A percentile compares a stretch with the other conserved stretches of the same genome.
phyloP scores from a whole-genome alignment of 2,113 vertebrate genomes.

The Centropus unirufus region DNA sequence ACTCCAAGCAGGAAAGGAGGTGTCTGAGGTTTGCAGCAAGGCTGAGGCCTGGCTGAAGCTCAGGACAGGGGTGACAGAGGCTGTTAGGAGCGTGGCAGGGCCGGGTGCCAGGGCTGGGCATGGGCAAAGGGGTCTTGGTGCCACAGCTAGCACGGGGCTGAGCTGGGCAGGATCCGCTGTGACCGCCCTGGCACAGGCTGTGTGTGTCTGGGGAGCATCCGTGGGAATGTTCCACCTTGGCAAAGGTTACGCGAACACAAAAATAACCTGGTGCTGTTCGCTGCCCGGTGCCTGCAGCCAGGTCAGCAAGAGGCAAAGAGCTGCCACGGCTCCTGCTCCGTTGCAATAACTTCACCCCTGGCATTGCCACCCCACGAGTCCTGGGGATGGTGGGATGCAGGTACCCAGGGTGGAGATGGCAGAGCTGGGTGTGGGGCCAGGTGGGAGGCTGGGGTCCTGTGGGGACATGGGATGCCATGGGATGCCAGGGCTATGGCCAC shows the following conservation, averaged over 20 bases:
- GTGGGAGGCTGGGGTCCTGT: not conserved
- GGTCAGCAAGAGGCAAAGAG: not conserved
- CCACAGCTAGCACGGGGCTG: not conserved
- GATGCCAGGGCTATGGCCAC: fast-evolving
- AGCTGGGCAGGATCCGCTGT: fast-evolving
- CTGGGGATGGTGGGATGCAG: fast-evolving
- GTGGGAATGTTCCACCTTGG: not conserved
- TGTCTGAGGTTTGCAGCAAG: not conserved
- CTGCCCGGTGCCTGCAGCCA: fast-evolving
- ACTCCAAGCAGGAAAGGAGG: not conserved
- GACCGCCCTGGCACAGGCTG: not conserved
- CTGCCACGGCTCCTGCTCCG: fast-evolving
- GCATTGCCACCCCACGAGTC: not conserved
- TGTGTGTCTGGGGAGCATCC: not conserved
- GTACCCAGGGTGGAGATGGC: not conserved
- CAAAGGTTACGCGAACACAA: not conserved
- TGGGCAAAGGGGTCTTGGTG: not conserved
- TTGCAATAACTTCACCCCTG: fast-evolving
- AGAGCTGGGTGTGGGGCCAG: fast-evolving
- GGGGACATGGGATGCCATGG: fast-evolving
- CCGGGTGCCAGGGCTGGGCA: not conserved
- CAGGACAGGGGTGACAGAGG: not conserved
- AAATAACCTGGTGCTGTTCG: not conserved
- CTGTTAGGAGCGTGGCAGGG: fast-evolving
- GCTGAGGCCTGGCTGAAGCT: not conserved